phyloP scores from a whole-genome alignment of 1,140 invertebrate species.

The Magallana angulata region DNA sequence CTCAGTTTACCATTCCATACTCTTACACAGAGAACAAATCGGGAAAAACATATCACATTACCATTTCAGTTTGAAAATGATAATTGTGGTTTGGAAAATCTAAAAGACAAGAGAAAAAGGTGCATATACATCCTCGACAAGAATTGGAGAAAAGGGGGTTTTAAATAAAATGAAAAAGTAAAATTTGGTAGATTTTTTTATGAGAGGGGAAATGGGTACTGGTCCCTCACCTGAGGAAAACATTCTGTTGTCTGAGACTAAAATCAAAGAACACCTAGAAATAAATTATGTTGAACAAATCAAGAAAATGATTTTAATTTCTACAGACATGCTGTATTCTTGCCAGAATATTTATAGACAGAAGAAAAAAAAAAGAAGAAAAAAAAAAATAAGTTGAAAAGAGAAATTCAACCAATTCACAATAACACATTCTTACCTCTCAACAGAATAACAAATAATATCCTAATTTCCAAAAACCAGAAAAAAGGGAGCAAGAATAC shows the following conservation, averaged over 20 bases:
- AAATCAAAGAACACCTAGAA: not conserved
- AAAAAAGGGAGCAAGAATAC: not conserved
- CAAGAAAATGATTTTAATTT: not conserved
- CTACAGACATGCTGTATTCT: not conserved
- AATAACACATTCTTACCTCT: not conserved
- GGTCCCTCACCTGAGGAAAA: slow-evolving; percentile 28
- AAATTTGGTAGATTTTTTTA: not conserved
- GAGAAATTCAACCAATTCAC: no score
- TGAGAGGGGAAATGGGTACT: not conserved
- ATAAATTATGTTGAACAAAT: not conserved
- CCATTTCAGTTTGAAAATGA: not conserved
- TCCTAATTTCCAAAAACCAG: slow-evolving; percentile 17
- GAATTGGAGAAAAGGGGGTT: not conserved
- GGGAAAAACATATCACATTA: not conserved
- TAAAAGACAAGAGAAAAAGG: not conserved
- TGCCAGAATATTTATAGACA: not conserved
- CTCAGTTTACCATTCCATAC: not conserved
- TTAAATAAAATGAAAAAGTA: not conserved
- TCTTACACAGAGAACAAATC: not conserved
- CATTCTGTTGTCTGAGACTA: slow-evolving; percentile 13
- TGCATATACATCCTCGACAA: not conserved
- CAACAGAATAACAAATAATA: slow-evolving; percentile 24
- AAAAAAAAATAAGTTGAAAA: no score
- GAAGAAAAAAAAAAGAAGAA: no score
- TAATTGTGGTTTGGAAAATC: not conserved